phyloP scores from a whole-genome alignment of 2,888 invertebrate genomes.

The Rhagonycha fulva region DNA sequence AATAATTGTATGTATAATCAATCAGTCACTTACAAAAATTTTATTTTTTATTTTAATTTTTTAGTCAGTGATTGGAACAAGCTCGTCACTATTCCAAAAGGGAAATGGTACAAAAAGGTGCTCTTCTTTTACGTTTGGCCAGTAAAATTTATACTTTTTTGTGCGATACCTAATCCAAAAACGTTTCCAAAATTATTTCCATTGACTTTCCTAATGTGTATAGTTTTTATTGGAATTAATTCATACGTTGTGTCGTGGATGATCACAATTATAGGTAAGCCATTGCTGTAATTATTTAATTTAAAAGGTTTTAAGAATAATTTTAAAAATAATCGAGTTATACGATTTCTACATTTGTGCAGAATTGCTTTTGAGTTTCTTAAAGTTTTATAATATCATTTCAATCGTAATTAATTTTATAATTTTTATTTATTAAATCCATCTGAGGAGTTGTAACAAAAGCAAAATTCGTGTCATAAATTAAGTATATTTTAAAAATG shows the following conservation, averaged over 20 bases:
- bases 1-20: neutral
- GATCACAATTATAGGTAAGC: slow-evolving; percentile 81
- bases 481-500: neutral
- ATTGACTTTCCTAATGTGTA: slow-evolving; percentile 82
- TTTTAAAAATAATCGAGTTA: neutral
- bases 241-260: slow-evolving; percentile 93
- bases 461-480: neutral
- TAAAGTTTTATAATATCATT: no score
- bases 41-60: neutral
- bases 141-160: slow-evolving; percentile 64
- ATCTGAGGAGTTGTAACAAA: neutral
- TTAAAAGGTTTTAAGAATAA: neutral
- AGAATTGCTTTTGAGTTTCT: neutral
- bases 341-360: neutral
- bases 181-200: slow-evolving; percentile 68
- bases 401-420: no score
- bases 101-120: slow-evolving; percentile 49
- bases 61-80: neutral
- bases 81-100: slow-evolving; percentile 29
- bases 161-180: slow-evolving; percentile 74
- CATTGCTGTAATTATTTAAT: neutral
- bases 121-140: slow-evolving; percentile 79
- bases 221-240: slow-evolving; percentile 82
- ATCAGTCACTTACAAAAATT: neutral
- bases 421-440: neutral